phyloP scores from a whole-genome alignment of 2,888 invertebrate species.

The Drosophila diplacantha region DNA sequence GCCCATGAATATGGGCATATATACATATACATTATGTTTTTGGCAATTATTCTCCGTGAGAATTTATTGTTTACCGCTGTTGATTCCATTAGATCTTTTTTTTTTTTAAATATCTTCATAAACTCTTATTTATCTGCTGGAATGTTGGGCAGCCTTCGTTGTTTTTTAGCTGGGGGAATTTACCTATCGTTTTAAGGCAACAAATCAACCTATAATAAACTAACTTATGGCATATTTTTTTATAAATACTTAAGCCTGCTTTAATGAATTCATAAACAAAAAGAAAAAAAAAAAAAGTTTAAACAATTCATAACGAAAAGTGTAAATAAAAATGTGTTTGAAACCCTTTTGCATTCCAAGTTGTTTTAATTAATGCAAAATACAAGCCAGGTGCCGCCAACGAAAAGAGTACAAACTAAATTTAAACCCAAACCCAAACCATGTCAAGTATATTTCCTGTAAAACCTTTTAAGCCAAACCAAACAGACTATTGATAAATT shows the following conservation, averaged over 20 bases:
- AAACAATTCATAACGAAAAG: constrained; percentile 33
- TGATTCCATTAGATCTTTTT: background rate
- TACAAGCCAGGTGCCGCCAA: constrained; percentile 59
- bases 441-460: constrained; percentile 56
- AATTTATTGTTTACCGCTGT: constrained; percentile 4
- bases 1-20: background rate
- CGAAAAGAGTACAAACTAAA: constrained; percentile 33
- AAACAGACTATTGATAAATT: constrained; percentile 43
- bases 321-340: constrained; percentile 54
- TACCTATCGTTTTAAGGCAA: constrained; percentile 13
- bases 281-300: constrained; percentile 12
- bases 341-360: constrained; percentile 68
- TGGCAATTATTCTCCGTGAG: constrained; percentile 1
- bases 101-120: background rate
- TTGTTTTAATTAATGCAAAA: constrained; percentile 71
- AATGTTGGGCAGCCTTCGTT: constrained; percentile 10
- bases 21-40: background rate
- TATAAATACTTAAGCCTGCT: constrained; percentile 54
- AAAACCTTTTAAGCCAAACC: constrained; percentile 32
- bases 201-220: constrained; percentile 14
- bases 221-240: constrained; percentile 43
- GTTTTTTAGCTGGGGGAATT: constrained; percentile 12
- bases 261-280: constrained; percentile 18
- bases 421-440: constrained; percentile 35
- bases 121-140: constrained; percentile 1